Base-by-base conservation (phyloP, 2,888 invertebrate genomes). In the Emmelina monodactyla region DNA sequence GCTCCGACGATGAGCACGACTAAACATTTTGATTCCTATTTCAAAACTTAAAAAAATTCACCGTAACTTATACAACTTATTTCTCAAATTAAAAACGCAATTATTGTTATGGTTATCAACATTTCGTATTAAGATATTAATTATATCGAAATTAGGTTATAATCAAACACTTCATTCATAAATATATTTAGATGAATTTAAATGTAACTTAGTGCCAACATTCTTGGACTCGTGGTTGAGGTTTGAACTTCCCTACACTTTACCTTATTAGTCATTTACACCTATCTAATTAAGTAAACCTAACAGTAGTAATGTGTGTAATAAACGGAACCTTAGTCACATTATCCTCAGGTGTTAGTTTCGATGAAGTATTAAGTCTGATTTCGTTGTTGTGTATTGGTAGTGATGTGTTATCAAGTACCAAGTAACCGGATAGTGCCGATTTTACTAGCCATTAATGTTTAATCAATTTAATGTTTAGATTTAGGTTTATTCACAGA, bases 1-100 rank as follows among this genome's bases (percentile, higher is more conserved):
- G 90, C 52, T 84, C 86, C 35, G 89, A 91, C 49, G 88, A 88
- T 53, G 89, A 90, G 55, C 87, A 86, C 49, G 83, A 85, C 45
- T 75, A 65, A 55, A 45, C 40, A 32, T 42, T 43, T 30, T 42
- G 19, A 19, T 6, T 19, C 19, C 19, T 28, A n/a, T 28, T 28
- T 29, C 3, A 19, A 19, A 5, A 5, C 19, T 19, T 14, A 12
- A 29, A 47, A 46, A 46, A 40, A 40, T 51, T 54, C 48, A 56
- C 45, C 58, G 50, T 55, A 54, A 56, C 47, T 50, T 44, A 51
- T 50, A 48, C 51, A 50, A 51, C 53, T 49, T 50, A 52, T 60
- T 67, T 65, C 52, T 42, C 59, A 59, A 53, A 62, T 66, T 55
- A 44, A 54, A 58, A 56, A 60, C 47, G 58, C 65, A 65, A 66